Evolutionary conservation across 2,113 vertebrate species (phyloP), one percentile per base, ranked within the genome.

Genomic region (Rhodinocichla rosea): DNA sequence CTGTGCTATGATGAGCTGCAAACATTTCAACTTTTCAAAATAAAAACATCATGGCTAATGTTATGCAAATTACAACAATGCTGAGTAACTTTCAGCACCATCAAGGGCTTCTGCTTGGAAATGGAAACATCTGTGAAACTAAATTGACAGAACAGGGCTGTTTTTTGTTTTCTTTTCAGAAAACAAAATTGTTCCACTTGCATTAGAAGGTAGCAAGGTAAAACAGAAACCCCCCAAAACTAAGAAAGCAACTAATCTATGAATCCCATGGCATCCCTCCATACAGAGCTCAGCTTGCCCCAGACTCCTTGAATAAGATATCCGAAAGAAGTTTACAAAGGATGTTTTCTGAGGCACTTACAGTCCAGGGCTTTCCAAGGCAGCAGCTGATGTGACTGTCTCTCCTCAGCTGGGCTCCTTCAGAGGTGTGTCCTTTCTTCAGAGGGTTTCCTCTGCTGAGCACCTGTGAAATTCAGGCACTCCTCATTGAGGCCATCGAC

Each of bases 51-150:
- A 52, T 83, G 80, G 75, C 67, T 97, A 95, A 98, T 96, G 92
- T 79, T 83, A 98, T 97, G 97, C 95, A 98, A 97, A 98, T 98
- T 92, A 69, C 78, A 96, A 83, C 88, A 95, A 96, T 94, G 89
- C 95, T 82, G 95, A 94, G 87, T 88, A 96, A 96, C 92, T 97
- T 97, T 95, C 94, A 97, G 96, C 67, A 83, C 89, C 95, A 96
- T 97, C 94, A 97, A 92, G 95, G 92, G 94, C 95, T 97, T 96
- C 96, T 97, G 94, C 94, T 97, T 94, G 76, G 87, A 97, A 97
- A 95, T 86, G 83, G 94, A 95, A 98, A 98, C 98, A 98, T 97
- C 97, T 97, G 97, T 85, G 97, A 88, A 96, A 85, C 83, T 73
- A 83, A 92, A 91, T 83, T 93, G 97, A 92, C 49, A 91, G 68